A percentile compares a stretch with the other conserved stretches of the same genome.
phyloP scores from a whole-genome alignment of 2,888 invertebrate genomes.

The Brachyopa scutellaris region DNA sequence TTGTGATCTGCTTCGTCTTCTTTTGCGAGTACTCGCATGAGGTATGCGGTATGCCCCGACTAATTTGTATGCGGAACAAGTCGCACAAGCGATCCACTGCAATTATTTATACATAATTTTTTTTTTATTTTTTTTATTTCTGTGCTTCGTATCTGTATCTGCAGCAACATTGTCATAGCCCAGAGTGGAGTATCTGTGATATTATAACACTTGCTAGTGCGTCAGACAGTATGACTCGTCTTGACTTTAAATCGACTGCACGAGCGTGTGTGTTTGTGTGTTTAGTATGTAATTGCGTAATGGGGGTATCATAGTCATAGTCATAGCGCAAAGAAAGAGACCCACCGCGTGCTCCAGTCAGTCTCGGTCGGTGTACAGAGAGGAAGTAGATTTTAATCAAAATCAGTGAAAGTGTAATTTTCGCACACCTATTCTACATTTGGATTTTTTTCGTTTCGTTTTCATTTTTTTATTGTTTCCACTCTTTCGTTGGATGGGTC shows the following conservation, averaged over 20 bases:
- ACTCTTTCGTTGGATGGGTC: constrained; percentile 14
- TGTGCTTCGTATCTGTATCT: constrained; percentile 10
- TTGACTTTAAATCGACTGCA: constrained; percentile 61
- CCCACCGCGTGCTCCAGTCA: no score
- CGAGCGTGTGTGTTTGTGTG: constrained; percentile 49
- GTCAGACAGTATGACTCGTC: constrained; percentile 70
- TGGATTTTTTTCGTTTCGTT: constrained; percentile 60
- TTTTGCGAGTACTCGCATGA: constrained; percentile 6
- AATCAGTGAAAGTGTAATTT: constrained; percentile 72
- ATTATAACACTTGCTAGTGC: constrained; percentile 67
- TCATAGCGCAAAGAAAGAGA: not conserved
- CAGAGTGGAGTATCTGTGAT: constrained; percentile 7
- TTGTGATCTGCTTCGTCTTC: constrained; percentile 13
- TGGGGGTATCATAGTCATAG: constrained; percentile 49
- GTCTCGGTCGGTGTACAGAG: not conserved
- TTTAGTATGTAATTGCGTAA: constrained; percentile 71
- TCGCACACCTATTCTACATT: constrained; percentile 69
- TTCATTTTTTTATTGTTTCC: constrained; percentile 24
- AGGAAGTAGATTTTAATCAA: constrained; percentile 56
- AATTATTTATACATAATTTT: constrained; percentile 60
- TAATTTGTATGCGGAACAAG: constrained; percentile 70
- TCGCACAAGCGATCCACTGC: constrained; percentile 60
- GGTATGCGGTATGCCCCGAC: not conserved
- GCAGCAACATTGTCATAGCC: constrained; percentile 8
- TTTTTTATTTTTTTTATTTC: constrained; percentile 30